Conservation (phyloP, 2,113 vertebrate genomes). For the Pungitius pungitius region DNA sequence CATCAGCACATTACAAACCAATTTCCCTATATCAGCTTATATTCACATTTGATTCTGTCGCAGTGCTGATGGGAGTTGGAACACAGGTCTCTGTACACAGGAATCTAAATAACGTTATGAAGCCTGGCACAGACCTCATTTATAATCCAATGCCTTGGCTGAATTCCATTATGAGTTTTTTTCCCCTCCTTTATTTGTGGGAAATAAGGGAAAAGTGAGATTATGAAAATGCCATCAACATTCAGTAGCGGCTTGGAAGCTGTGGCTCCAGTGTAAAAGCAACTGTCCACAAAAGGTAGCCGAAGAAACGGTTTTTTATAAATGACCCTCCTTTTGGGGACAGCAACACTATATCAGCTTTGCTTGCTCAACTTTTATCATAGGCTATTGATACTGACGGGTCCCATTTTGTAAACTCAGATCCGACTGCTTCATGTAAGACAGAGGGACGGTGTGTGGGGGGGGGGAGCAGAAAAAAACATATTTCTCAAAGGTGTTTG, state of each 20-base stretch:
- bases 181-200: constrained; percentile 83
- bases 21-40: constrained; percentile 98
- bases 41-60: constrained; percentile 97
- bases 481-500: constrained; percentile 43
- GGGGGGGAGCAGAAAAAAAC: constrained; percentile 14
- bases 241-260: constrained; percentile 63
- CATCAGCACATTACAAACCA: constrained; percentile 97
- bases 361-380: constrained; percentile 71
- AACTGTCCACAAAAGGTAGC: constrained; percentile 68
- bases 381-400: constrained; percentile 62
- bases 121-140: constrained; percentile 96
- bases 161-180: constrained; percentile 94
- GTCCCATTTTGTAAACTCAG: constrained; percentile 48
- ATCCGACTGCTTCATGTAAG: constrained; percentile 55
- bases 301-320: constrained; percentile 73
- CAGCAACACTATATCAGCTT: constrained; percentile 63
- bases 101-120: constrained; percentile 98
- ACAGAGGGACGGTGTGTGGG: constrained; percentile 35
- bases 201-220: constrained; percentile 82
- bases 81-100: constrained; percentile 93
- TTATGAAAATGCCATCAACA: constrained; percentile 79
- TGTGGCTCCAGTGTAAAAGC: constrained; percentile 59
- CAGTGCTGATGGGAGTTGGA: constrained; percentile 95
- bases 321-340: constrained; percentile 65
- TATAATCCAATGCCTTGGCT: constrained; percentile 95